Conservation (phyloP, 2,888 invertebrate genomes). For the Cheilosia vulpina region DNA sequence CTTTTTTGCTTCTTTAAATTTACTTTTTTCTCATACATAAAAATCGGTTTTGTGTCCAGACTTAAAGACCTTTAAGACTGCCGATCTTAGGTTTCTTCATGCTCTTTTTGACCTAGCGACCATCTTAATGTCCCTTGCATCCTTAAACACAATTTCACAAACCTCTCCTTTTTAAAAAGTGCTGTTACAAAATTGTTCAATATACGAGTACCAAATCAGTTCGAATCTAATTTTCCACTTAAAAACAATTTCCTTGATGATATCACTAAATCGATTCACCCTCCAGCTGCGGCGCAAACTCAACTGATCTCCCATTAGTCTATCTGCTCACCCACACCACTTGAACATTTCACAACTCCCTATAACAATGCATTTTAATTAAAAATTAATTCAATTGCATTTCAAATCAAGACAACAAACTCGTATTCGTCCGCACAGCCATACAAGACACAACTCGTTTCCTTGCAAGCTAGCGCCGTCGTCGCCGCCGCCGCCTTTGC, state of each 20-base stretch:
- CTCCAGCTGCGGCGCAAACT: background rate
- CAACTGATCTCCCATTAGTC: background rate
- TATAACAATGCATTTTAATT: conserved; percentile 57
- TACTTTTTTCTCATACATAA: no score
- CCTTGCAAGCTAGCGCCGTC: conserved; percentile 25
- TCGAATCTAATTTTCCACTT: background rate
- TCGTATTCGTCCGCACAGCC: background rate
- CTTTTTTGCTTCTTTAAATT: no score
- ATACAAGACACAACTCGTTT: conserved; percentile 29
- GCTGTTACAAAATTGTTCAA: background rate
- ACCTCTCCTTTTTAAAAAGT: no score
- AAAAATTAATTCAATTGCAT: conserved; percentile 69
- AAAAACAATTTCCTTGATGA: background rate
- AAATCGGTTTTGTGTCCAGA: no score
- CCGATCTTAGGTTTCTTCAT: no score
- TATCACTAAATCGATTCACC: background rate
- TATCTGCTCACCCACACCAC: conserved; percentile 84
- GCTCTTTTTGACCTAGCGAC: no score
- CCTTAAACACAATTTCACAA: no score
- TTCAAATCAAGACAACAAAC: conserved; percentile 52
- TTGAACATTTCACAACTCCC: conserved; percentile 43
- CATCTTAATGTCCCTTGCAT: no score
- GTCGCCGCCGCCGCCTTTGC: background rate
- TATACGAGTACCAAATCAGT: background rate
- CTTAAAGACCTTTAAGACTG: no score